Conservation (phyloP, 2,797 vertebrate genomes). For the Nannoperca australis region DNA sequence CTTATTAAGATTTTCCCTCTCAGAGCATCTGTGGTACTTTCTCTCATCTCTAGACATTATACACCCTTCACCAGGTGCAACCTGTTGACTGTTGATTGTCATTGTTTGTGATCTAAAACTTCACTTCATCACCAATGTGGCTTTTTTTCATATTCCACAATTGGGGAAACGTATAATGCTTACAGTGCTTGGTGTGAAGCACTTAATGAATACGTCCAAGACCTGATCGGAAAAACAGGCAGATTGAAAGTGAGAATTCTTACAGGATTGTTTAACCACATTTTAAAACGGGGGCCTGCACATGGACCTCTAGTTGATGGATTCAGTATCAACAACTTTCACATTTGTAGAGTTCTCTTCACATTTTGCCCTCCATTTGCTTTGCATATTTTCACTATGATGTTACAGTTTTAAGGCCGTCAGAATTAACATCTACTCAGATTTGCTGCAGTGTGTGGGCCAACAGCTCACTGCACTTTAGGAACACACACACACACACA, state of each 20-base stretch:
- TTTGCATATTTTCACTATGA: constrained; percentile 64
- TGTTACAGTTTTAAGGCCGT: constrained; percentile 44
- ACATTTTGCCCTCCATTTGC: constrained; percentile 46
- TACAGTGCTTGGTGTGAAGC: constrained; percentile 28
- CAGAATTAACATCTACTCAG: constrained; percentile 51
- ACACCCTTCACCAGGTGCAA: constrained; percentile 12
- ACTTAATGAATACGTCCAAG: constrained; percentile 33
- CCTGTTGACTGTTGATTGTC: constrained; percentile 21
- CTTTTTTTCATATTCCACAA: constrained; percentile 31
- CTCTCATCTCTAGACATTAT: constrained; percentile 27
- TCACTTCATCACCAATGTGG: neutral
- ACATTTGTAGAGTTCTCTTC: constrained; percentile 42
- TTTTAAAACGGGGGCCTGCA: constrained; percentile 55
- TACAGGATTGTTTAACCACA: constrained; percentile 44
- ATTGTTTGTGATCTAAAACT: constrained; percentile 12
- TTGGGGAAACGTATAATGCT: constrained; percentile 22
- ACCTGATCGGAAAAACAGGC: constrained; percentile 41
- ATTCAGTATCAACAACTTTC: constrained; percentile 59
- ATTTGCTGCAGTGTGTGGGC: constrained; percentile 39
- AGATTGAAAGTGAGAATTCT: constrained; percentile 62
- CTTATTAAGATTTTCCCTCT: constrained; percentile 10
- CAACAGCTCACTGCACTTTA: constrained; percentile 40
- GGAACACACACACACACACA: constrained; percentile 17
- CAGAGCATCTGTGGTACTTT: constrained; percentile 1
- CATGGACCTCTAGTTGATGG: constrained; percentile 56